Percentiles rank a stretch among this genome's conserved stretches.
These are phyloP conservation scores for Lasioglossum baleicum DNA, from an alignment of 1,140 invertebrate genomes.

Conservation along the genomic window DNA sequence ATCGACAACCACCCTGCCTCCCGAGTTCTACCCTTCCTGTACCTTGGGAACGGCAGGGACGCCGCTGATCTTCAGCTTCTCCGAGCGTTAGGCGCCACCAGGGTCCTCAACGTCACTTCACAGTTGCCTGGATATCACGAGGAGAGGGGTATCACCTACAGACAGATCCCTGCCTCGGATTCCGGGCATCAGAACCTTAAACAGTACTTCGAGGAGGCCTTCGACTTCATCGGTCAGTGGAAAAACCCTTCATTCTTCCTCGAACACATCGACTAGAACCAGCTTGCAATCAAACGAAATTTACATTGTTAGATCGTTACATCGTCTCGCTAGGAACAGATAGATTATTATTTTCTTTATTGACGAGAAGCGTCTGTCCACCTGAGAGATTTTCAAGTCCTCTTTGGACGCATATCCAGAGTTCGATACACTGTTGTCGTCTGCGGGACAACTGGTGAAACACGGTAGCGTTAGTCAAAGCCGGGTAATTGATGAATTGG, in stretches of 20 bases:
- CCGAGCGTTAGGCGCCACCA: slow-evolving; percentile 84
- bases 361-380: too few species aligned
- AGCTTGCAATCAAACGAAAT: too few species aligned
- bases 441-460: neutral
- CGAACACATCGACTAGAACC: too few species aligned
- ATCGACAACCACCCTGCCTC: slow-evolving; percentile 90
- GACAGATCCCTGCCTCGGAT: slow-evolving; percentile 91
- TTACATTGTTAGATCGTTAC: too few species aligned
- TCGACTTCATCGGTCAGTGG: slow-evolving; percentile 91
- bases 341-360: too few species aligned
- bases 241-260: too few species aligned
- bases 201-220: slow-evolving; percentile 95
- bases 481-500: neutral
- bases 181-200: slow-evolving; percentile 93
- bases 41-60: slow-evolving; percentile 92
- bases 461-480: neutral
- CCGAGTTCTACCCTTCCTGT: slow-evolving; percentile 91
- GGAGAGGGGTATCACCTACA: slow-evolving; percentile 87
- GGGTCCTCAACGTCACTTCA: slow-evolving; percentile 92
- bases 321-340: too few species aligned
- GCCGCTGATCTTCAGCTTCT: slow-evolving; percentile 88
- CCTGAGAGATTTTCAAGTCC: too few species aligned
- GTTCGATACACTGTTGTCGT: neutral
- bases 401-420: neutral
- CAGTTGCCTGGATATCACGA: slow-evolving; percentile 87